Base-by-base conservation (phyloP, 1,140 invertebrate genomes). In the Sitophilus oryzae region DNA sequence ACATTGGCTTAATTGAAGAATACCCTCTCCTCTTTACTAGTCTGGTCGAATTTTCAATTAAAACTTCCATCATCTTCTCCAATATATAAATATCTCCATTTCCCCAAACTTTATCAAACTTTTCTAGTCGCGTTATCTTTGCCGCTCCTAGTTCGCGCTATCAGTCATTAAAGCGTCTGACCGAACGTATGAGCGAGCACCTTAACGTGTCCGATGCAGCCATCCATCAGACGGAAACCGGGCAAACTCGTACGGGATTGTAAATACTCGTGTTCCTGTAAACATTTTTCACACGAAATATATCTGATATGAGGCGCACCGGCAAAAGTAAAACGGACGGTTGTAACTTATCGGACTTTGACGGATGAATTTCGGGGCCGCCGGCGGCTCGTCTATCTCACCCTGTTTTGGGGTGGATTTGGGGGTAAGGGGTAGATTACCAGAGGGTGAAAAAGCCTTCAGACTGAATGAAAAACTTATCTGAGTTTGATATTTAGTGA, bases 281-380 rank as follows among this genome's bases (percentile, higher is more conserved):
- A 50, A 50, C 47, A 50, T 50, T 50, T 50, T 50, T 50, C 47
- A 50, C 47, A 41, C 47, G 18, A 50, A 50, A 48, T 37, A 15
- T 35, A 37, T 21, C 47, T 50, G 47, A 50, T 50, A 50, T 50
- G 47, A 50, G 47, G 47, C 46, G n/a, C 25, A 41, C 47, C 18
- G 37, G 30, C n/a, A 36, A 23, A 52, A 44, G 50, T 44, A 52
- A 44, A 52, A 44, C 50, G 50, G 20, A 44, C 23, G 18, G 16
- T 22, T 37, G 50, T 52, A 52, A 52, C 50, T 52, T 52, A 52
- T 52, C 50, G 50, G 50, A 52, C 50, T 52, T 52, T 52, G 50
- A 52, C 43, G 41, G 41, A 52, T 52, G 50, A 36, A 14, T 18
- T 20, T 20, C 42, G 10, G 11, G 15, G 15, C 20, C 10, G 14